Evolutionary conservation across 2,797 vertebrate species (phyloP).

Genomic region (Hoplostethus atlanticus): DNA sequence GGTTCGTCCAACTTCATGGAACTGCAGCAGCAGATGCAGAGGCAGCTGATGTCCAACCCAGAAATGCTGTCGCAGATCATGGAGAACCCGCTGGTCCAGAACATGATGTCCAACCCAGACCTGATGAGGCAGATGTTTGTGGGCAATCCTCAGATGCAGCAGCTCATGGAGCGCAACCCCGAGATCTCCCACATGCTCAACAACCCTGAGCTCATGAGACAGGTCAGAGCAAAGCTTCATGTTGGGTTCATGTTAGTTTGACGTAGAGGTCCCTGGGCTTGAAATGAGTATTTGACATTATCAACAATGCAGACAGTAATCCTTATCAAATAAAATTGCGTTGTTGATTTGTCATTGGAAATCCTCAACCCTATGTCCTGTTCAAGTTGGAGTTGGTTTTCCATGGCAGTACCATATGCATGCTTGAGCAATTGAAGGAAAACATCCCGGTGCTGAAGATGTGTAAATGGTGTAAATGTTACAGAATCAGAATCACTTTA

Average conservation of each 20-base stretch:
- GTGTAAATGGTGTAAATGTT: no score
- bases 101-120: conserved; percentile 95
- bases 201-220: conserved; percentile 94
- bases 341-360: no score
- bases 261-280: background rate
- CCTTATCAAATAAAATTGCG: no score
- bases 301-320: no score
- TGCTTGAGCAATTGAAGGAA: no score
- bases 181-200: conserved; percentile 94
- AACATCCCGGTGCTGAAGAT: no score
- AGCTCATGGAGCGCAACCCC: conserved; percentile 91
- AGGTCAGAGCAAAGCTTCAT: conserved; percentile 81
- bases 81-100: conserved; percentile 94
- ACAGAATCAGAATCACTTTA: no score
- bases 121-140: conserved; percentile 95
- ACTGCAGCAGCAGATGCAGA: conserved; percentile 94
- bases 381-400: no score
- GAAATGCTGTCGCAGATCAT: conserved; percentile 95
- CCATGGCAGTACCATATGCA: no score
- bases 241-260: background rate
- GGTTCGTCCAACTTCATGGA: conserved; percentile 94
- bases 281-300: no score
- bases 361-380: no score
- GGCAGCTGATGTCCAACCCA: conserved; percentile 94
- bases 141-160: conserved; percentile 95